phyloP scores from a whole-genome alignment of 2,888 invertebrate genomes.

The Caradrina kadenii region DNA sequence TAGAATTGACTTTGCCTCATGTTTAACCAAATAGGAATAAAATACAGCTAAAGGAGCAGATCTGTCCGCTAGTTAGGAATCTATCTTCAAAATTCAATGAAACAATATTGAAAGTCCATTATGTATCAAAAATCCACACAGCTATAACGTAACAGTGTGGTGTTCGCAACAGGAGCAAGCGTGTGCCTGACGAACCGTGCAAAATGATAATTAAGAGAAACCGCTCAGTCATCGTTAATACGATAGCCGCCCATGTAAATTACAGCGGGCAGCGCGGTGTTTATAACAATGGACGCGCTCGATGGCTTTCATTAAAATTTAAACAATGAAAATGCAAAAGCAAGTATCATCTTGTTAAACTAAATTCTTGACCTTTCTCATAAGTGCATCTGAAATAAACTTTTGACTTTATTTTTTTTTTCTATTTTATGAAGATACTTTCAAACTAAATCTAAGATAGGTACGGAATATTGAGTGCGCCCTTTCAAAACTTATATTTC shows the following conservation, averaged over 20 bases:
- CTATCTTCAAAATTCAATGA: background rate
- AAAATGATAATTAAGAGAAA: slow-evolving; percentile 90
- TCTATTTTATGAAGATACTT: slow-evolving; percentile 61
- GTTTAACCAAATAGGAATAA: slow-evolving; percentile 16
- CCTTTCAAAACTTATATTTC: slow-evolving; percentile 33
- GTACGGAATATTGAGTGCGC: slow-evolving; percentile 22
- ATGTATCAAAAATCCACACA: slow-evolving; percentile 36
- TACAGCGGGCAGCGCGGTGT: slow-evolving; percentile 76
- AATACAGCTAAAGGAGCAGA: background rate
- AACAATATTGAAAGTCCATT: slow-evolving; percentile 12
- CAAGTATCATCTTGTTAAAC: slow-evolving; percentile 53
- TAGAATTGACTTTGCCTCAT: slow-evolving; percentile 11
- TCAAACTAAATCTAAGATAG: slow-evolving; percentile 37
- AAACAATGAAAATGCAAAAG: slow-evolving; percentile 76
- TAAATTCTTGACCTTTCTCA: slow-evolving; percentile 23
- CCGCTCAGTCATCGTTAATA: slow-evolving; percentile 89
- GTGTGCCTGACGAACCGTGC: slow-evolving; percentile 88
- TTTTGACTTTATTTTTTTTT: slow-evolving; percentile 21
- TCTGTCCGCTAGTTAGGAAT: background rate
- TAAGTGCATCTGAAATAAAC: slow-evolving; percentile 24
- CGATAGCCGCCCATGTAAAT: slow-evolving; percentile 87
- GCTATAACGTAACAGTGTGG: slow-evolving; percentile 44
- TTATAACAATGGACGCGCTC: slow-evolving; percentile 84
- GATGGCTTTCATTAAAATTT: slow-evolving; percentile 85
- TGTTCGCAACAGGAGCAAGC: slow-evolving; percentile 75